These are phyloP conservation scores for Chloroceryle aenea DNA, from an alignment of 2,113 vertebrate genomes.

Conservation along the genomic window DNA sequence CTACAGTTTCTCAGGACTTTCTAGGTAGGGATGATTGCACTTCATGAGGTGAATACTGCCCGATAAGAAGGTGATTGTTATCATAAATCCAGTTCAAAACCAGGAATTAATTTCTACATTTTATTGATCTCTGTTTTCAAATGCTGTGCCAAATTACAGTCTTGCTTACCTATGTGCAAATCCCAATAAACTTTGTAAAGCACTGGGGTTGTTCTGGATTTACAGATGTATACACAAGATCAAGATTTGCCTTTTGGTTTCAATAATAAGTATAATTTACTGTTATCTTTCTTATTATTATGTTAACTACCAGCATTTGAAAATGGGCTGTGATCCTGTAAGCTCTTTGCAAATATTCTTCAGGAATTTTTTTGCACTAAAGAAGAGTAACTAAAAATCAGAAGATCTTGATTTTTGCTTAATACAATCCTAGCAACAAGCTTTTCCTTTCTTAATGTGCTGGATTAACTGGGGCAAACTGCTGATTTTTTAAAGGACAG, in stretches of 20 bases:
- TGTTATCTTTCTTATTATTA: background rate
- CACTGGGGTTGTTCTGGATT: background rate
- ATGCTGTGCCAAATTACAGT: background rate
- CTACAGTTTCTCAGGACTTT: background rate
- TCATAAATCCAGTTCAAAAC: background rate
- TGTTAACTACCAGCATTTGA: background rate
- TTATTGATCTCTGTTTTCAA: slow-evolving; percentile 16
- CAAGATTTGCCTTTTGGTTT: background rate
- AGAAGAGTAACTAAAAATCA: background rate
- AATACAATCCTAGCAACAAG: background rate
- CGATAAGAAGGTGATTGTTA: background rate
- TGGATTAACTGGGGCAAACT: background rate
- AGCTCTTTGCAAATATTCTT: background rate
- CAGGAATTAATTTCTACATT: background rate
- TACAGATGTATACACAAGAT: background rate
- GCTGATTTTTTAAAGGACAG: background rate
- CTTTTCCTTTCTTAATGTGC: background rate
- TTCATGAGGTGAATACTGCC: background rate
- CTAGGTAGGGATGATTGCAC: background rate
- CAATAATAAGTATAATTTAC: background rate
- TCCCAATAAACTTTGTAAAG: background rate
- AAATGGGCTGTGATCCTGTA: background rate
- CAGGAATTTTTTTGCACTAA: background rate
- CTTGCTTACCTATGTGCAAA: background rate
- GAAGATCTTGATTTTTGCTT: background rate